A percentile compares a stretch with the other conserved stretches of the same genome.
phyloP scores from a whole-genome alignment of 2,797 vertebrate species.

The Sebastes vulpes region DNA sequence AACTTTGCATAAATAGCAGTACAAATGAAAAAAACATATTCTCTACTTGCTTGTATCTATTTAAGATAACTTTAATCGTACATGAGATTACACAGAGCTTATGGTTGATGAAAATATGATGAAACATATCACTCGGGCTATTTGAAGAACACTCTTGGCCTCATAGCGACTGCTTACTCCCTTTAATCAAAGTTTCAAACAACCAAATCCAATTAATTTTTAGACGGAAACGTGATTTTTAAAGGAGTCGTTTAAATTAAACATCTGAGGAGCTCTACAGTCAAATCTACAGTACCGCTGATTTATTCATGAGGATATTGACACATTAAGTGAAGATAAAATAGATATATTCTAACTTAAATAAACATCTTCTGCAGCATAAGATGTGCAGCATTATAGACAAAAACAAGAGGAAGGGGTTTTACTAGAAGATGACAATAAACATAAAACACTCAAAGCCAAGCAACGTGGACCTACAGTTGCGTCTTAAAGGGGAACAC shows the following conservation, averaged over 20 bases:
- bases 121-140: constrained; percentile 25
- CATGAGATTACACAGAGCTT: constrained; percentile 6
- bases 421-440: not conserved
- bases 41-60: not conserved
- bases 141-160: constrained; percentile 46
- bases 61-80: not conserved
- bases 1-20: not conserved
- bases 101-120: constrained; percentile 30
- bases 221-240: not conserved
- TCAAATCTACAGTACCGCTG: not conserved
- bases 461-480: not conserved
- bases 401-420: not conserved
- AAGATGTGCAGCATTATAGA: not conserved
- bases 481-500: no score
- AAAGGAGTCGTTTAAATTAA: constrained; percentile 10
- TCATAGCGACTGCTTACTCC: constrained; percentile 14
- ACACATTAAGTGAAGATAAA: not conserved
- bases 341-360: not conserved
- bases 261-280: constrained; percentile 8
- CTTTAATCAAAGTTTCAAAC: constrained; percentile 40
- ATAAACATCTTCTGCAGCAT: not conserved
- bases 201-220: constrained; percentile 20
- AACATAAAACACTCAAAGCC: constrained; percentile 34
- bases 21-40: not conserved
- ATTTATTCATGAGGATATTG: not conserved